Evolutionary conservation across 2,113 vertebrate genomes (phyloP).

Genomic region (Eudyptes chrysolophus): DNA sequence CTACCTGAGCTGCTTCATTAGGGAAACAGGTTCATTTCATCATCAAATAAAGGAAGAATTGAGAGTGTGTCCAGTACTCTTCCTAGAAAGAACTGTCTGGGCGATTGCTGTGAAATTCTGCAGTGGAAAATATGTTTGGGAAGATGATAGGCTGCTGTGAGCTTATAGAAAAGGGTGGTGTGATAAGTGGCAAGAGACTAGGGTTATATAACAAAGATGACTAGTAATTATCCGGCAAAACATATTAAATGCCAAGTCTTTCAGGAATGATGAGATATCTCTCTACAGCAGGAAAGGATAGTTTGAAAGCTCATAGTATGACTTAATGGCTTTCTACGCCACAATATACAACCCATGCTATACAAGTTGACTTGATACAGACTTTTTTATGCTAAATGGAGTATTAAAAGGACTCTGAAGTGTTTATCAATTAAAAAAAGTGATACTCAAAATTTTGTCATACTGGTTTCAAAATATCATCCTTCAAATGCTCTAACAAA

Average conservation of each 20-base stretch:
- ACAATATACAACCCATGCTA: not conserved
- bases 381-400: not conserved
- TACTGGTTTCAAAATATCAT: not conserved
- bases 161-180: not conserved
- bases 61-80: not conserved
- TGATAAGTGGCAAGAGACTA: not conserved
- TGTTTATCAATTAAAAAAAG: not conserved
- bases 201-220: not conserved
- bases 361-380: not conserved
- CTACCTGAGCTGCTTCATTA: not conserved
- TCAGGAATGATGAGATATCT: not conserved
- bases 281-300: not conserved
- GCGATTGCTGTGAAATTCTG: not conserved
- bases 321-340: not conserved
- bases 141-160: not conserved
- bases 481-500: not conserved
- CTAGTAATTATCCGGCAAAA: not conserved
- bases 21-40: not conserved
- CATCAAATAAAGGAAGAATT: not conserved
- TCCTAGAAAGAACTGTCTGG: not conserved
- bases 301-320: not conserved
- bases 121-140: not conserved
- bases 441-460: not conserved
- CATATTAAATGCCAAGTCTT: not conserved
- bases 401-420: not conserved